phyloP scores from a whole-genome alignment of 2,888 invertebrate species.

The Napeogenes inachia region DNA sequence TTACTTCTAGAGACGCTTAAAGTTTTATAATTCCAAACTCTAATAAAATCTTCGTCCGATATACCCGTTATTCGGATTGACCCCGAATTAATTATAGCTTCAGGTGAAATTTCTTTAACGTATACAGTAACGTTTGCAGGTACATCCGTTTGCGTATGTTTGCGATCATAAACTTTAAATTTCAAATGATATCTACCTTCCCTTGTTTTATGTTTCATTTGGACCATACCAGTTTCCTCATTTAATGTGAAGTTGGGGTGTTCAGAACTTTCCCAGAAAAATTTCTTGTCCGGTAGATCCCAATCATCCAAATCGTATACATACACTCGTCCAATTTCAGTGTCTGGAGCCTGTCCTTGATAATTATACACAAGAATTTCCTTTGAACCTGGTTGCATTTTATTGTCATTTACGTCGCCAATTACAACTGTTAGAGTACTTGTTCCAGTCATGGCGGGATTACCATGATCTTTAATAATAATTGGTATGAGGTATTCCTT shows the following conservation, averaged over 20 bases:
- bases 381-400: constrained; percentile 98
- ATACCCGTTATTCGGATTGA: constrained; percentile 95
- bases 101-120: constrained; percentile 95
- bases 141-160: constrained; percentile 96
- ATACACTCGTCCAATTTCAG: constrained; percentile 95
- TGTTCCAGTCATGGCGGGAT: constrained; percentile 97
- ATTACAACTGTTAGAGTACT: constrained; percentile 97
- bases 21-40: constrained; percentile 95
- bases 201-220: constrained; percentile 94
- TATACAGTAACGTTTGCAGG: constrained; percentile 97
- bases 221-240: constrained; percentile 95
- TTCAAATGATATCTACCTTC: constrained; percentile 90
- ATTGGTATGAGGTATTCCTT: constrained; percentile 98
- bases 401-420: constrained; percentile 98
- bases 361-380: constrained; percentile 99
- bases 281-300: constrained; percentile 98
- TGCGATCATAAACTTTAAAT: constrained; percentile 94
- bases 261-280: constrained; percentile 93
- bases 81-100: constrained; percentile 96
- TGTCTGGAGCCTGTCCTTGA: constrained; percentile 91
- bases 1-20: constrained; percentile 91
- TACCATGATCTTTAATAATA: constrained; percentile 97
- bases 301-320: constrained; percentile 99
- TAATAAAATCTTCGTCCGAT: constrained; percentile 96
- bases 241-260: constrained; percentile 93